Conservation (phyloP, 2,888 invertebrate species). For the Drosophila neotestacea region DNA sequence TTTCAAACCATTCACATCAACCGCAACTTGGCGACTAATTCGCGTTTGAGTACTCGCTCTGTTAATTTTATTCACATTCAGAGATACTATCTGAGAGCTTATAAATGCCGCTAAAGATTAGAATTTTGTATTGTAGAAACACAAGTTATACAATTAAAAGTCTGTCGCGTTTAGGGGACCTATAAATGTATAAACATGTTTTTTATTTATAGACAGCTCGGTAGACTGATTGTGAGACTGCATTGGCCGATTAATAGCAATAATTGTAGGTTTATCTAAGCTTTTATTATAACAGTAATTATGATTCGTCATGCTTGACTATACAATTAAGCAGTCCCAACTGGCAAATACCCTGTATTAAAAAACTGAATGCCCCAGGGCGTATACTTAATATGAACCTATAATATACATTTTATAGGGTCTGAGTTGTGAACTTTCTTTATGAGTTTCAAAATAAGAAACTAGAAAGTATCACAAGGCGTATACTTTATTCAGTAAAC, state of each 20-base stretch:
- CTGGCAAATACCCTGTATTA: not conserved
- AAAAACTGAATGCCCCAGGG: not conserved
- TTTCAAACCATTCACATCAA: conserved; percentile 2
- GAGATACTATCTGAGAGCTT: not conserved
- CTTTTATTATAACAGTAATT: not conserved
- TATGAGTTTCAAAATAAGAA: no score
- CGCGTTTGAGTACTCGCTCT: not conserved
- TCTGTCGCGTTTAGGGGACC: not conserved
- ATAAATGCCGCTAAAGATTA: conserved; percentile 9
- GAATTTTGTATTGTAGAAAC: not conserved
- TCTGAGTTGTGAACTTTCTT: not conserved
- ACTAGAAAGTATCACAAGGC: not conserved
- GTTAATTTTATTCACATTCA: not conserved
- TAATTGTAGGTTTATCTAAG: conserved; percentile 1
- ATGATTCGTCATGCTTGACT: not conserved
- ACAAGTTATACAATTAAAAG: not conserved
- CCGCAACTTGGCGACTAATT: conserved; percentile 10
- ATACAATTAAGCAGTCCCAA: not conserved
- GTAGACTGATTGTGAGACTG: not conserved
- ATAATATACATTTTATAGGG: not conserved
- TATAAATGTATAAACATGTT: not conserved
- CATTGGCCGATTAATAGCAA: not conserved
- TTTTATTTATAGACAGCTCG: not conserved
- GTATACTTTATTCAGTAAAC: not conserved
- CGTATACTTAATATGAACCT: not conserved